Conservation (phyloP, 2,113 vertebrate genomes). For the Verasper variegatus region DNA sequence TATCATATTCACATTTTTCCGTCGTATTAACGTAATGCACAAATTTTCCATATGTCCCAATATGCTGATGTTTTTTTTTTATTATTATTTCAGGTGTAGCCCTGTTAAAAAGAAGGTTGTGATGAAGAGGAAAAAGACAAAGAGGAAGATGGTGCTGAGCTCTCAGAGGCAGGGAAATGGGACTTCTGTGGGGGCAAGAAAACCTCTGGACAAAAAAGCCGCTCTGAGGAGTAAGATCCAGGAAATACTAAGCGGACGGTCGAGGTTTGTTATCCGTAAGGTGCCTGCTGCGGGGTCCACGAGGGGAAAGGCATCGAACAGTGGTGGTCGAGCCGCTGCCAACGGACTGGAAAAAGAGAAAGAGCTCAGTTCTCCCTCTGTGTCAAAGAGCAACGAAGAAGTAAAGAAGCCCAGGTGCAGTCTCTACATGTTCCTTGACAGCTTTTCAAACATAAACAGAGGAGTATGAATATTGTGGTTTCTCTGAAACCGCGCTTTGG, state of each 20-base stretch:
- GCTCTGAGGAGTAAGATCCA: slow-evolving; percentile 78
- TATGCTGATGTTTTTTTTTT: too few relatives aligned
- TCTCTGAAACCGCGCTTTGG: neutral
- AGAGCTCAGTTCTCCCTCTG: slow-evolving; percentile 5
- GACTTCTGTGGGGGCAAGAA: slow-evolving; percentile 53
- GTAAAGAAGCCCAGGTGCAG: slow-evolving; percentile 57
- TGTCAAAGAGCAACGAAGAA: slow-evolving; percentile 26
- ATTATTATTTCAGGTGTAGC: slow-evolving; percentile 68
- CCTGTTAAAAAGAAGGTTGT: slow-evolving; percentile 75
- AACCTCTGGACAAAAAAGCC: slow-evolving; percentile 70
- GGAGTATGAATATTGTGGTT: neutral
- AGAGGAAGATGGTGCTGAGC: slow-evolving; percentile 59
- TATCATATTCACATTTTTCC: too few relatives aligned
- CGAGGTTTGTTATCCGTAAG: slow-evolving; percentile 82
- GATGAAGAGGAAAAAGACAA: slow-evolving; percentile 65
- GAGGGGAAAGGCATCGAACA: neutral
- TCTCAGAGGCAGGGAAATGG: slow-evolving; percentile 62
- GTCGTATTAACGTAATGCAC: too few relatives aligned
- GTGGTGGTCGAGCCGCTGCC: slow-evolving; percentile 2
- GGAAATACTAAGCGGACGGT: slow-evolving; percentile 81
- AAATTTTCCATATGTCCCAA: too few relatives aligned
- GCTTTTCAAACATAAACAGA: neutral
- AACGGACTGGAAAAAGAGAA: slow-evolving; percentile 22
- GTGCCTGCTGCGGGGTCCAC: slow-evolving; percentile 5
- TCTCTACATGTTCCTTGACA: neutral